Base-by-base conservation (phyloP, 1,140 invertebrate species). In the Plodia interpunctella region DNA sequence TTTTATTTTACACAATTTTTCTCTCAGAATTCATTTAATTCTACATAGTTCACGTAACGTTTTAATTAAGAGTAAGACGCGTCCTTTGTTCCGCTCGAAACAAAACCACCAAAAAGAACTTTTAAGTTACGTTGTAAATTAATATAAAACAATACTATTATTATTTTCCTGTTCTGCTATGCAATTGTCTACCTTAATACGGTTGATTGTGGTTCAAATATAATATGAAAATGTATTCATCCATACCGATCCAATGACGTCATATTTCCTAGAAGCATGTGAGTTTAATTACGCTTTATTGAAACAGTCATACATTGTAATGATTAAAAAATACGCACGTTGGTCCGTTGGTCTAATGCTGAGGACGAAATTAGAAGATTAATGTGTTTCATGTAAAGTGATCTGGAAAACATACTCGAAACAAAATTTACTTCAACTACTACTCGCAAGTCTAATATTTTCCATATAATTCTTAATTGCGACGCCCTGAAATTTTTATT, bases 71-170 rank as follows among this genome's bases (percentile, higher is more conserved):
- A 44, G 38, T n/a, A 44, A 44, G 38, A 44, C 1, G 4, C 38
- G 15, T 44, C 38, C 38, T 44, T 44, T 44, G 38, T 44, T 44
- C 9, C 38, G 9, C 38, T 44, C 30, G 38, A 15, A 44, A 44
- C 38, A 17, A 32, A 44, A 44, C 38, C 38, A 44, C 38, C 15
- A n/a, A 6, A 44, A 44, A 44, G 13, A 15, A 44, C 38, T 44
- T 44, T 44, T 44, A 44, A 44, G 13, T 44, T 44, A n/a, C 38
- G 13, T 44, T 44, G 38, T 44, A 44, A 15, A 44, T 44, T 44
- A 44, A 44, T 44, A 44, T 44, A 44, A 44, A 44, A 44, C 38
- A 44, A 44, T 44, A n/a, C 38, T 44, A 44, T 44, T 44, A 44
- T 44, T 44, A 44, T 44, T 44, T 44, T 44, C 38, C 6, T n/a